A percentile compares a stretch with the other conserved stretches of the same genome.
These are phyloP conservation scores for Auanema freiburgensis DNA, from an alignment of 2,888 invertebrate species.

Conservation along the genomic window DNA sequence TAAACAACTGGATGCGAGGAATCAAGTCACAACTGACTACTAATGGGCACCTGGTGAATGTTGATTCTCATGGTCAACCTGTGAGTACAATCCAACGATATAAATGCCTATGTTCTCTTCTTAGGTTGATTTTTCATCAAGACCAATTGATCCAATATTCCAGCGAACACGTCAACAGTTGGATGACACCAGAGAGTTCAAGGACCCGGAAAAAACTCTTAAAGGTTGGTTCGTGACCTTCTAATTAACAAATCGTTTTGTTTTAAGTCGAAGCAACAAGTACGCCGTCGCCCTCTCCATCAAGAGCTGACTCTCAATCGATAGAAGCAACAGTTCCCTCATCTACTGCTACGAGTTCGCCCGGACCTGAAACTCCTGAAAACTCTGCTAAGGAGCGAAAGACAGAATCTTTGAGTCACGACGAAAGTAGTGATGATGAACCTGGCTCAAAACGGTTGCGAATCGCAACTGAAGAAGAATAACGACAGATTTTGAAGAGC, in stretches of 20 bases:
- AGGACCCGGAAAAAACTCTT: neutral
- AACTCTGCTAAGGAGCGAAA: no score
- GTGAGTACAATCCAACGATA: slow-evolving; percentile 17
- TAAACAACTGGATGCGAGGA: slow-evolving; percentile 55
- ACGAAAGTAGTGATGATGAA: slow-evolving; percentile 35
- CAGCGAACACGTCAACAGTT: slow-evolving; percentile 54
- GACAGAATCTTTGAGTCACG: neutral
- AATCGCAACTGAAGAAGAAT: slow-evolving; percentile 46
- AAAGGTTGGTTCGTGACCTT: no score
- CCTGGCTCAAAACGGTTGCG: slow-evolving; percentile 35
- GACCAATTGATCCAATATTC: slow-evolving; percentile 60
- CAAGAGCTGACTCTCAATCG: neutral
- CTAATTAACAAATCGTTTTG: neutral
- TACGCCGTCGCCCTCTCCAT: neutral
- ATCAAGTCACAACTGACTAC: slow-evolving; percentile 52
- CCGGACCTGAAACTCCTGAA: no score
- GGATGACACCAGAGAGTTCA: slow-evolving; percentile 24
- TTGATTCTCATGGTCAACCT: slow-evolving; percentile 50
- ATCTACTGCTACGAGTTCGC: no score
- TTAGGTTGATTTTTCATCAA: slow-evolving; percentile 59
- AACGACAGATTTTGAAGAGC: neutral
- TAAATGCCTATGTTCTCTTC: no score
- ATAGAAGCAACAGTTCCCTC: no score
- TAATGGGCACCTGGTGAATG: slow-evolving; percentile 44
- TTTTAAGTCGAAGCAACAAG: slow-evolving; percentile 2